Conservation (phyloP, 2,888 invertebrate genomes). For the Leptothorax acervorum region DNA sequence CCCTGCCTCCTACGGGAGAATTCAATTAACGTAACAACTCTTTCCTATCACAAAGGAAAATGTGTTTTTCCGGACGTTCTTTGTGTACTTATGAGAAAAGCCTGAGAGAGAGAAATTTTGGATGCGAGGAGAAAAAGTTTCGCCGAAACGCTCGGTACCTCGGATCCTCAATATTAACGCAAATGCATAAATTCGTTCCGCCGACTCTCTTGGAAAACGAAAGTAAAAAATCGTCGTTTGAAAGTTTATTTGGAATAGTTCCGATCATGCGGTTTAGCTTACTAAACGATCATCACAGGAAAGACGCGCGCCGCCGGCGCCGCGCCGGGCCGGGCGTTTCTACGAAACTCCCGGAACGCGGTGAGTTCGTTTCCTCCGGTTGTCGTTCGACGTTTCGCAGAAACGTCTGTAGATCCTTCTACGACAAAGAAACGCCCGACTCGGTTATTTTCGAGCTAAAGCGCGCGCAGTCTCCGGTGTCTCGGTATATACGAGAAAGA, state of each 20-base stretch:
- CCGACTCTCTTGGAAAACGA: neutral
- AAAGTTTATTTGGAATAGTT: slow-evolving; percentile 28
- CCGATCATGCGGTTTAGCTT: neutral
- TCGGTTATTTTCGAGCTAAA: slow-evolving; percentile 65
- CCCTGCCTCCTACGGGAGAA: neutral
- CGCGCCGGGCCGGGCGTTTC: slow-evolving; percentile 39
- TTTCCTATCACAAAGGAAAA: slow-evolving; percentile 48
- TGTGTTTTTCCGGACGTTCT: slow-evolving; percentile 31
- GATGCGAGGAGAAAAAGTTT: neutral
- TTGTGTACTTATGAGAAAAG: neutral
- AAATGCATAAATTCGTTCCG: neutral
- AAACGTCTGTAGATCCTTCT: slow-evolving; percentile 50
- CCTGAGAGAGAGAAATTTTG: slow-evolving; percentile 8
- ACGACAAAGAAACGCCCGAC: slow-evolving; percentile 51
- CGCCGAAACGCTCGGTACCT: neutral
- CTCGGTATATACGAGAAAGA: slow-evolving; percentile 55
- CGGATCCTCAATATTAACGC: neutral
- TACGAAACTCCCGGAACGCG: slow-evolving; percentile 56
- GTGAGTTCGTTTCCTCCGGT: slow-evolving; percentile 65
- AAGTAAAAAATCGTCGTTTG: slow-evolving; percentile 19
- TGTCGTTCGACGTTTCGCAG: slow-evolving; percentile 70
- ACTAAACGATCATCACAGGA: neutral
- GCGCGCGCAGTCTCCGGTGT: neutral
- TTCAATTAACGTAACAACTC: slow-evolving; percentile 53
- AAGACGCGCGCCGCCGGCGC: neutral